phyloP scores from a whole-genome alignment of 2,113 vertebrate genomes.

The Amphiprion ocellaris region DNA sequence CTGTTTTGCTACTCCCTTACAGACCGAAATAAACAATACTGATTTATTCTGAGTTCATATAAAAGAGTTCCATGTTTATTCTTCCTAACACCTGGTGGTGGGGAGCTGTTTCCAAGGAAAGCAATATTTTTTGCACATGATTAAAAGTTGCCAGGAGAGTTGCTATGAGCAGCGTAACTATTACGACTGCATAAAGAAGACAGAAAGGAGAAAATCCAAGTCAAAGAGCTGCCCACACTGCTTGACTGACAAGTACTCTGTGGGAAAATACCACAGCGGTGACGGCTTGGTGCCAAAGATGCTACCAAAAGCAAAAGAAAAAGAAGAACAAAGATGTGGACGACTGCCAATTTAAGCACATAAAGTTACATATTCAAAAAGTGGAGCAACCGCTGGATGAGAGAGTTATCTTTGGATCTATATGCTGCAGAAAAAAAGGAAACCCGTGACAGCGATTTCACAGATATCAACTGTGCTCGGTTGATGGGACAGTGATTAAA shows the following conservation, averaged over 20 bases:
- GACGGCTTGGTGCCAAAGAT: constrained; percentile 19
- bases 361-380: constrained; percentile 40
- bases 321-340: constrained; percentile 22
- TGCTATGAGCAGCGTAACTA: not conserved
- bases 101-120: constrained; percentile 13
- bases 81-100: constrained; percentile 35
- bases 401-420: constrained; percentile 28
- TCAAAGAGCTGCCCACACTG: not conserved
- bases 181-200: too few species aligned
- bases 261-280: constrained; percentile 54
- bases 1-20: constrained; percentile 10
- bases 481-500: constrained; percentile 53
- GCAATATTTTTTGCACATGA: constrained; percentile 13
- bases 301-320: constrained; percentile 7
- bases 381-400: constrained; percentile 18
- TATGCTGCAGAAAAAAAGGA: not conserved
- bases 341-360: constrained; percentile 14
- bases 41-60: constrained; percentile 28
- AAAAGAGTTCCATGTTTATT: constrained; percentile 41
- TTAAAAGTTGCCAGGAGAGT: not conserved
- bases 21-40: constrained; percentile 54
- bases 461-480: constrained; percentile 24
- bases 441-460: constrained; percentile 31
- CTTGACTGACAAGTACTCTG: constrained; percentile 41
- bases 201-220: not conserved